Conservation (phyloP, 2,888 invertebrate genomes). For the Germaria angustata region DNA sequence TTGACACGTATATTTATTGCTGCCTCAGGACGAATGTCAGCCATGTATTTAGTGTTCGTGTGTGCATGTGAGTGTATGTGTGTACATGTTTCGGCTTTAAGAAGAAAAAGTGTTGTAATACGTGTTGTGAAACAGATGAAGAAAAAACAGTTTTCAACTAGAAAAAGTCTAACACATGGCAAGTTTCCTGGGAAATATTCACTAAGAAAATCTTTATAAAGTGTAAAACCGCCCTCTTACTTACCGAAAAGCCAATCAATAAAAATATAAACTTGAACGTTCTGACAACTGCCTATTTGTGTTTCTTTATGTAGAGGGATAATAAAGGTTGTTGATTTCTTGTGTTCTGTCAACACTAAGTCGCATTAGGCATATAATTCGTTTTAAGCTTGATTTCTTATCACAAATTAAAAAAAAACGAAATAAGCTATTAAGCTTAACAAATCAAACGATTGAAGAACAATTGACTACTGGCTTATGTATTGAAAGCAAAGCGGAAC, state of each 20-base stretch:
- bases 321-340: slow-evolving; percentile 1
- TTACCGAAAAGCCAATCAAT: slow-evolving; percentile 32
- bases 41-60: slow-evolving; percentile 38
- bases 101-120: slow-evolving; percentile 57
- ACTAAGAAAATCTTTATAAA: background rate
- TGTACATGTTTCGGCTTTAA: background rate
- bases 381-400: slow-evolving; percentile 48
- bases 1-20: slow-evolving; percentile 76
- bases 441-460: slow-evolving; percentile 37
- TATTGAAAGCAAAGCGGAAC: background rate
- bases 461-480: slow-evolving; percentile 37
- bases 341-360: slow-evolving; percentile 30
- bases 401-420: background rate
- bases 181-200: background rate
- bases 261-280: slow-evolving; percentile 26
- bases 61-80: background rate
- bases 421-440: background rate
- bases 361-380: slow-evolving; percentile 41
- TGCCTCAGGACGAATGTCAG: slow-evolving; percentile 75
- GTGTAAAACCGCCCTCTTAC: background rate
- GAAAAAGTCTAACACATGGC: background rate
- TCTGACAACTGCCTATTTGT: slow-evolving; percentile 32
- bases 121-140: slow-evolving; percentile 44
- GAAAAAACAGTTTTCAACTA: background rate
- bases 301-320: background rate